Conservation (phyloP, 2,113 vertebrate genomes). For the Sylvia atricapilla region DNA sequence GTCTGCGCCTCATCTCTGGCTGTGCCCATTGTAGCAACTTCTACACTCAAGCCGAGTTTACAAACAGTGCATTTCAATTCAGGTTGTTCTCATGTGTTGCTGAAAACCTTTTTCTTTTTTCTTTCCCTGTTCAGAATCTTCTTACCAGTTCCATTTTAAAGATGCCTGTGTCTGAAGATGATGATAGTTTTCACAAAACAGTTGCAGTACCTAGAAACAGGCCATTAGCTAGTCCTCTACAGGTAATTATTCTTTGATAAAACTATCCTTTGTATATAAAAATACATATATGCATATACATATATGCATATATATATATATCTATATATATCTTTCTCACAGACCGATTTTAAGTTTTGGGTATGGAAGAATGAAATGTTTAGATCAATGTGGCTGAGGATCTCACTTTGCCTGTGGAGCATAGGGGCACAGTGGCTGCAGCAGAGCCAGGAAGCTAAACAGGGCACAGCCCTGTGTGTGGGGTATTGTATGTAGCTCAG, state of each 20-base stretch:
- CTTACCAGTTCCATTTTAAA: conserved; percentile 91
- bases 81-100: background rate
- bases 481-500: background rate
- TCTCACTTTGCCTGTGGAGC: background rate
- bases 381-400: background rate
- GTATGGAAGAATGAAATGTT: background rate
- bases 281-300: background rate
- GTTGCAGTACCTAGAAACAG: conserved; percentile 82
- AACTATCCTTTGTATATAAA: background rate
- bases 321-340: background rate
- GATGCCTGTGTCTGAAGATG: conserved; percentile 81
- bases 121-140: conserved; percentile 79
- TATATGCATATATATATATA: no score
- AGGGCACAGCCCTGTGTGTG: fast-evolving
- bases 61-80: background rate
- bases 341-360: background rate
- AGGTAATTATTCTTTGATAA: conserved; percentile 74
- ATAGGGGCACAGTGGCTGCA: background rate
- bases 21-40: background rate
- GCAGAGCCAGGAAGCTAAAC: background rate
- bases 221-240: conserved; percentile 82
- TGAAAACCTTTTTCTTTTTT: background rate
- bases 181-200: conserved; percentile 83
- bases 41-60: background rate
- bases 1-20: background rate